These are phyloP conservation scores for Drosophila paracracens DNA, from an alignment of 2,888 invertebrate genomes.

Conservation along the genomic window DNA sequence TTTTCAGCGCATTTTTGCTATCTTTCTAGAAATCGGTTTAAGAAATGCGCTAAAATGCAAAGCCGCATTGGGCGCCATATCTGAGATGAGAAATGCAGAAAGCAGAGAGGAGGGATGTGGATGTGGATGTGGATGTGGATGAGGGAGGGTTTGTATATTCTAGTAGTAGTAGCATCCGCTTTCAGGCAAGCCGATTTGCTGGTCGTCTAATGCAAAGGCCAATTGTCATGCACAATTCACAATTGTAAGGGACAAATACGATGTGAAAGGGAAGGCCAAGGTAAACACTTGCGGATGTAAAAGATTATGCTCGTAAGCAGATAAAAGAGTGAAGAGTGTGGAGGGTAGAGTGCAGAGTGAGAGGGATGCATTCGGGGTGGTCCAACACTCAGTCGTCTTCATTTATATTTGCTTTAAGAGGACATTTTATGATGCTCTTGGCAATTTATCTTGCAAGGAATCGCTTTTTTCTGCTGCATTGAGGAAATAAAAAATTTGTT, in stretches of 20 bases:
- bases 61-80: conserved; percentile 24
- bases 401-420: conserved; percentile 71
- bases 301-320: conserved; percentile 61
- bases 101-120: background rate
- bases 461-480: conserved; percentile 46
- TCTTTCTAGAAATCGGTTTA: conserved; percentile 47
- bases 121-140: background rate
- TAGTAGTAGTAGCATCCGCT: conserved; percentile 10
- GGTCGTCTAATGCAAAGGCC: conserved; percentile 67
- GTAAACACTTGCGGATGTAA: conserved; percentile 79
- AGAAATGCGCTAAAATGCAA: conserved; percentile 55
- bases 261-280: conserved; percentile 65
- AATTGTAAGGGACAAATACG: conserved; percentile 66
- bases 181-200: conserved; percentile 55
- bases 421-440: conserved; percentile 69
- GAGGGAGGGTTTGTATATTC: conserved; percentile 9
- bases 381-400: conserved; percentile 54
- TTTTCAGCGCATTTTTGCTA: conserved; percentile 38
- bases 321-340: background rate
- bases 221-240: conserved; percentile 75
- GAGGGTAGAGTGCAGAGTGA: background rate
- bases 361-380: conserved; percentile 51
- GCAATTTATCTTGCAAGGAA: conserved; percentile 69
- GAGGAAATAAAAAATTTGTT: conserved; percentile 69
- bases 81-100: conserved; percentile 5